phyloP scores from a whole-genome alignment of 2,888 invertebrate genomes.

The Melanargia galathea region DNA sequence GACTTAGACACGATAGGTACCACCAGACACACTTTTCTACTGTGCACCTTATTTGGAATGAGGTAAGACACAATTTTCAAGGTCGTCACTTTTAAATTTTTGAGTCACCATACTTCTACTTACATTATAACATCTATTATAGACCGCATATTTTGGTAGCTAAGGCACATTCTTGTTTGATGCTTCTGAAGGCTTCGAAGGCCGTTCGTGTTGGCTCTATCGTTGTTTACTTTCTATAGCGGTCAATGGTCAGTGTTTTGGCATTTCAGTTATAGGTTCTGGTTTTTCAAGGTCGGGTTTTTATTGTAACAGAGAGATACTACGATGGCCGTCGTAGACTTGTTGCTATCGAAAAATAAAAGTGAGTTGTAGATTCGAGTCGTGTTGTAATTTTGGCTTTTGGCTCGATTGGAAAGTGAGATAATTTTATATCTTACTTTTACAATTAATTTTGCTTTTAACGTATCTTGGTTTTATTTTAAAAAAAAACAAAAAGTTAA shows the following conservation, averaged over 20 bases:
- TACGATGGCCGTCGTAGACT: not conserved
- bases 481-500: not conserved
- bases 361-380: not conserved
- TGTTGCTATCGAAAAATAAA: not conserved
- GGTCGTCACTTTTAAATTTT: conserved; percentile 47
- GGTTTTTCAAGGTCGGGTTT: conserved; percentile 61
- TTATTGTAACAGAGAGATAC: conserved; percentile 27
- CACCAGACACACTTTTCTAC: conserved; percentile 41
- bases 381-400: not conserved
- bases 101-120: conserved; percentile 42
- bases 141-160: conserved; percentile 40
- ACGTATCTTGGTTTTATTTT: not conserved
- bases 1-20: conserved; percentile 51
- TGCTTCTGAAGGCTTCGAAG: conserved; percentile 64
- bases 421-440: not conserved
- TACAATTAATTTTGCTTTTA: not conserved
- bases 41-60: conserved; percentile 49
- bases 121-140: conserved; percentile 44
- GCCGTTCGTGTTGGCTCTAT: conserved; percentile 63
- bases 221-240: conserved; percentile 76
- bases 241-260: conserved; percentile 68
- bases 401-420: not conserved
- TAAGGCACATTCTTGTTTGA: conserved; percentile 42
- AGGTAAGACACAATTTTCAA: conserved; percentile 51
- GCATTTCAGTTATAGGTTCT: conserved; percentile 46